These are phyloP conservation scores for Helogale parvula DNA, from an alignment of 2,113 vertebrate species.

Conservation along the genomic window DNA sequence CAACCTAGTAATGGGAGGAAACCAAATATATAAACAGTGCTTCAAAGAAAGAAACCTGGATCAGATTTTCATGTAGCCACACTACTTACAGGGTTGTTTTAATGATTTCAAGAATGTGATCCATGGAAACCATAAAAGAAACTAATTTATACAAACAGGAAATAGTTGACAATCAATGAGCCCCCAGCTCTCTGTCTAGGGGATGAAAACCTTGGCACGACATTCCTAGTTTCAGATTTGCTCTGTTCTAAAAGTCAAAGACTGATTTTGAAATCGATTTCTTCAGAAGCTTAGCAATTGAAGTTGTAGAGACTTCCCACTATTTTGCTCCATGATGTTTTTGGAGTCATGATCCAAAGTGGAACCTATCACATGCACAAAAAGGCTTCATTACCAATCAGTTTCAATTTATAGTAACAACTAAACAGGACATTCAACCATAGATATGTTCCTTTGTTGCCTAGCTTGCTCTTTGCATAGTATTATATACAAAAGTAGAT, in stretches of 20 bases:
- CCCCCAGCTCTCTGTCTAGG: neutral
- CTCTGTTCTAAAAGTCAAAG: neutral
- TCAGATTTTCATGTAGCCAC: neutral
- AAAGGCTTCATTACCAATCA: neutral
- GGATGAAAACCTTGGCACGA: neutral
- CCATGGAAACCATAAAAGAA: neutral
- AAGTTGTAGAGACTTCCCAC: neutral
- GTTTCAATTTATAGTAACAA: neutral
- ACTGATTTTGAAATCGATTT: neutral
- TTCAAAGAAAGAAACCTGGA: neutral
- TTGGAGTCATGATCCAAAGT: neutral
- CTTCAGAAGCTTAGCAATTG: neutral
- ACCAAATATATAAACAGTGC: neutral
- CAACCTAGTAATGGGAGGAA: constrained; percentile 74
- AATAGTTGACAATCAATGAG: neutral
- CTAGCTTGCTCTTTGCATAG: neutral
- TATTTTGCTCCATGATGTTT: neutral
- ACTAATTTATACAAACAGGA: neutral
- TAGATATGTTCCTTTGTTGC: neutral
- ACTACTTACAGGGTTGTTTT: neutral
- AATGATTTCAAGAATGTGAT: neutral
- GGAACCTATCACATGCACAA: neutral
- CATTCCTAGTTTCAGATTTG: neutral
- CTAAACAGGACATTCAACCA: neutral
- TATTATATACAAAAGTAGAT: neutral